A percentile compares a stretch with the other conserved stretches of the same genome.
Conservation (phyloP, 2,888 invertebrate genomes). For the Campoplex nolae region DNA sequence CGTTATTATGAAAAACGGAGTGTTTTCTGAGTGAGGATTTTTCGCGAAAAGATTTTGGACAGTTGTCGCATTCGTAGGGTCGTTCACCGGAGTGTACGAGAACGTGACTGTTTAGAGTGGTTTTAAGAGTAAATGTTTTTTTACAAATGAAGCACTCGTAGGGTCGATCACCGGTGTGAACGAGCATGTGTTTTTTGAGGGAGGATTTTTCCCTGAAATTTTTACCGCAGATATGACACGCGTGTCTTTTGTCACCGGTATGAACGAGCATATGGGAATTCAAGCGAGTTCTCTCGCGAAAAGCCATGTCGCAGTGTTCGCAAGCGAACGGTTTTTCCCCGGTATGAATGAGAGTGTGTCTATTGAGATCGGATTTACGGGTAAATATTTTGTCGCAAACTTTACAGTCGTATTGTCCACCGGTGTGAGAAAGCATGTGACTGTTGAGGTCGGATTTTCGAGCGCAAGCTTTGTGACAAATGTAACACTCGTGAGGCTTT, state of each 20-base stretch:
- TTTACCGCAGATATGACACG: constrained; percentile 81
- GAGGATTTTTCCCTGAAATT: constrained; percentile 79
- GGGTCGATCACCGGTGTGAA: constrained; percentile 80
- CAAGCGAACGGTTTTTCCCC: constrained; percentile 82
- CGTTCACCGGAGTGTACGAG: constrained; percentile 78
- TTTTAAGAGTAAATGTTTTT: constrained; percentile 80
- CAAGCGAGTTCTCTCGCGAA: constrained; percentile 80
- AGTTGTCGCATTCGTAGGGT: constrained; percentile 79
- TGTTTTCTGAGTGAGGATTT: constrained; percentile 79
- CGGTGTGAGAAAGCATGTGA: constrained; percentile 82
- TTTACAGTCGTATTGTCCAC: constrained; percentile 82
- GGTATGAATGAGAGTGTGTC: constrained; percentile 81
- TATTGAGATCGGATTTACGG: constrained; percentile 81
- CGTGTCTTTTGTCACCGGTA: constrained; percentile 80
- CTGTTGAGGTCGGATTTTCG: constrained; percentile 82
- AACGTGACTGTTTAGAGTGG: constrained; percentile 80
- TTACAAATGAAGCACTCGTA: constrained; percentile 81
- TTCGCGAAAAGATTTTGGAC: constrained; percentile 80
- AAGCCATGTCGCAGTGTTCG: constrained; percentile 81
- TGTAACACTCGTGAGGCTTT: constrained; percentile 82
- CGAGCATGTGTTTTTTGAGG: constrained; percentile 80
- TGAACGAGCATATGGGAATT: constrained; percentile 81
- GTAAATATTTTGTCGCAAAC: constrained; percentile 83
- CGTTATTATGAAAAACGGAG: constrained; percentile 77
- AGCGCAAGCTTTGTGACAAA: constrained; percentile 82